Evolutionary conservation across 1,140 invertebrate genomes (phyloP).

Genomic region (Ceratina japonica): DNA sequence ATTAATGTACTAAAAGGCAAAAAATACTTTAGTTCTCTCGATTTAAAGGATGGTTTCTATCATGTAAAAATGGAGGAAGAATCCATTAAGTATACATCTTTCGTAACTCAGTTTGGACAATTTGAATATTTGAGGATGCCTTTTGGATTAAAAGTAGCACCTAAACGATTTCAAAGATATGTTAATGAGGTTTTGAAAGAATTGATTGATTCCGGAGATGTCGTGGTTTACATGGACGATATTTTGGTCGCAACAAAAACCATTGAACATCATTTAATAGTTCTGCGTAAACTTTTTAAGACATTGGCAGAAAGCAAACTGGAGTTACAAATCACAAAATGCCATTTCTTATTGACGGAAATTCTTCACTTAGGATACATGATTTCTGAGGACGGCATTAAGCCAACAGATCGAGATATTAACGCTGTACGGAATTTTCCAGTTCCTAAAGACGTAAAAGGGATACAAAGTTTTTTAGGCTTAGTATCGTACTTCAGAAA

Average conservation of each 20-base stretch:
- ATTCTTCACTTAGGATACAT: constrained; percentile 49
- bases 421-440: constrained; percentile 17
- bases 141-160: neutral
- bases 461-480: constrained; percentile 35
- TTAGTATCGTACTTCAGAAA: constrained; percentile 40
- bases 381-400: constrained; percentile 21
- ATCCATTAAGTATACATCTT: neutral
- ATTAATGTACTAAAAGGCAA: neutral
- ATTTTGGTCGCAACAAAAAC: neutral
- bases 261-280: neutral
- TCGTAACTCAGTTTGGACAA: neutral
- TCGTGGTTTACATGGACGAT: neutral
- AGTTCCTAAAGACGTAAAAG: neutral
- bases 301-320: constrained; percentile 30
- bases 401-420: constrained; percentile 18
- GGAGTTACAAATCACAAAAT: constrained; percentile 49
- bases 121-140: neutral
- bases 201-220: neutral
- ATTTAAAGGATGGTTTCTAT: constrained; percentile 3
- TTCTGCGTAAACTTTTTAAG: constrained; percentile 21
- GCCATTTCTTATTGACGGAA: constrained; percentile 34
- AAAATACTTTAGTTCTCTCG: constrained; percentile 9
- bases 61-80: neutral
- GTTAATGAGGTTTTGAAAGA: neutral
- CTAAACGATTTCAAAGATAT: neutral